These are phyloP conservation scores for Ochotona princeps DNA, from an alignment of 2,113 vertebrate genomes.

Conservation along the genomic window DNA sequence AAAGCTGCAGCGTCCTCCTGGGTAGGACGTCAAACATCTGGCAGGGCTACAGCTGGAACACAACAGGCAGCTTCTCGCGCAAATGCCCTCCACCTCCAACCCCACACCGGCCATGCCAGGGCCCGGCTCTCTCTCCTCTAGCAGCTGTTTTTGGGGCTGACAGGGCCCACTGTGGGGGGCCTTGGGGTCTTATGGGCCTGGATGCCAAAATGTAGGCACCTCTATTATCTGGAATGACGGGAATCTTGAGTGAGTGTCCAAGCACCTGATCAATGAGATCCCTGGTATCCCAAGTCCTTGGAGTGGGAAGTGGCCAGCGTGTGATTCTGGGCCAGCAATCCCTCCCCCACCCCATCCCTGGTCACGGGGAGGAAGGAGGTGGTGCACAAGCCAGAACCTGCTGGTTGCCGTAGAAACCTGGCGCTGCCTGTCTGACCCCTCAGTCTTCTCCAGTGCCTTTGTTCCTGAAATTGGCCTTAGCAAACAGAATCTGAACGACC, in stretches of 20 bases:
- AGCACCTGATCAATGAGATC: neutral
- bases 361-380: no score
- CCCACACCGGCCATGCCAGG: rapidly evolving
- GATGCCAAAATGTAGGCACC: neutral
- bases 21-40: conserved; percentile 72
- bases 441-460: neutral
- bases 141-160: conserved; percentile 63
- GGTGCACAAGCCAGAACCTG: neutral
- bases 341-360: no score
- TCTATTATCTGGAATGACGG: neutral
- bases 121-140: neutral
- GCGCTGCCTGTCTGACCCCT: neutral
- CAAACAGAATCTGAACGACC: no score
- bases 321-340: rapidly evolving
- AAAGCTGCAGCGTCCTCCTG: conserved; percentile 53
- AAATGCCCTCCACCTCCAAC: conserved; percentile 1
- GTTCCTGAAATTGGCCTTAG: neutral
- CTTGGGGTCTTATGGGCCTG: neutral
- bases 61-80: conserved; percentile 57
- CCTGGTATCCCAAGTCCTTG: neutral
- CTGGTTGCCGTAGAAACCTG: neutral
- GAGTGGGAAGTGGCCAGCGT: neutral
- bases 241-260: neutral
- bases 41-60: conserved; percentile 55
- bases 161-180: neutral